Base-by-base conservation (phyloP, 2,888 invertebrate species). In the Diarsia mendica region DNA sequence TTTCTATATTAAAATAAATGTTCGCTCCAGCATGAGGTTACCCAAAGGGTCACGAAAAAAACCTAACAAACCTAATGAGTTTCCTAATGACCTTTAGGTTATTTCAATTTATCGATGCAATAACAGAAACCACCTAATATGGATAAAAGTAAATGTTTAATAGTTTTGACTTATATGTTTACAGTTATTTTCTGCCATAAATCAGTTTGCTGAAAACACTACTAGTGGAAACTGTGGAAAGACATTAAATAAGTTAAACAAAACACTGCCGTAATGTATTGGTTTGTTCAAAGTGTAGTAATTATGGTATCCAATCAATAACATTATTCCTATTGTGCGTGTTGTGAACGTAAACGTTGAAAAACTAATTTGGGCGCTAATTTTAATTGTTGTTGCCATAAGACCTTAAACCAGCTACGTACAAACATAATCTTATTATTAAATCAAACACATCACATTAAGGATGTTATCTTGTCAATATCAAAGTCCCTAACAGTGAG, bases 391-490 rank as follows among this genome's bases (percentile, higher is more conserved):
- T 90, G 86, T 93, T 90, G 90, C 90, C 90, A 88, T 90, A 90
- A 88, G 91, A 91, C 90, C 86, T 89, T 77, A 92, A 94, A 91
- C 91, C 87, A 91, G 91, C 91, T 90, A 91, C 90, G 91, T 90
- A 95, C 93, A 93, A 94, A 93, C 92, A 93, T 94, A 96, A 96
- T 96, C 96, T 96, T 95, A 94, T 96, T 96, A 96, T 96, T 96
- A 96, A 96, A 96, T 96, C 96, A 96, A 96, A 96, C 96, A 95
- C 96, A 96, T 96, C 96, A 96, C 96, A 96, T 96, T 96, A 96
- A 96, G 96, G 96, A 96, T 96, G 96, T 96, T 96, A 96, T 96
- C 96, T 96, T 96, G 96, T 96, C 96, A 96, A 96, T 96, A 96
- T 96, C 96, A 93, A 95, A 96, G 96, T 96, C 95, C 95, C 95